Evolutionary conservation across 2,888 invertebrate genomes (phyloP).

Genomic region (Drosophila leonis): DNA sequence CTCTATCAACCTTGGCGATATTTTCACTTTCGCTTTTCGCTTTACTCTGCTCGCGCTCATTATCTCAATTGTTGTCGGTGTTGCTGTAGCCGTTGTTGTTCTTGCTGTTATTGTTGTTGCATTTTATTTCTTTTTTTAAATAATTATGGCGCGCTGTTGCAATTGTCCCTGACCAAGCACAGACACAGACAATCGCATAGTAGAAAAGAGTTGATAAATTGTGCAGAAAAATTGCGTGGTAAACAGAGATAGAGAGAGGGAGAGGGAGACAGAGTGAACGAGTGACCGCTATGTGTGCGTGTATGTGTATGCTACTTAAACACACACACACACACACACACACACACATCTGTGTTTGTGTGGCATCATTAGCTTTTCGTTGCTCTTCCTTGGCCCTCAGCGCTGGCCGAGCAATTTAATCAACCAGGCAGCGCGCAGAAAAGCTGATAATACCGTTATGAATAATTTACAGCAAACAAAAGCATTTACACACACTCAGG

Average conservation of each 20-base stretch:
- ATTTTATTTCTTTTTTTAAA: conserved; percentile 68
- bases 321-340: not conserved
- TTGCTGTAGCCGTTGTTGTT: conserved; percentile 38
- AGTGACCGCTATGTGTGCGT: not conserved
- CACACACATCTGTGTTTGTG: conserved; percentile 14
- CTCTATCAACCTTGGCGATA: conserved; percentile 57
- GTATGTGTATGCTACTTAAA: not conserved
- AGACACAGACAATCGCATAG: conserved; percentile 13
- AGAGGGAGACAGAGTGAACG: not conserved
- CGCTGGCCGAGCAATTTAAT: conserved; percentile 69
- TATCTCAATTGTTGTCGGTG: conserved; percentile 71
- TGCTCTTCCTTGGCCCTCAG: conserved; percentile 24
- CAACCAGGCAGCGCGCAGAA: conserved; percentile 66
- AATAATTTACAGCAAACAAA: conserved; percentile 70
- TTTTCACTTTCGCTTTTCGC: conserved; percentile 62
- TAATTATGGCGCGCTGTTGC: conserved; percentile 66
- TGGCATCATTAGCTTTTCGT: conserved; percentile 62
- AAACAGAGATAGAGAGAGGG: not conserved
- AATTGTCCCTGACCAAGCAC: conserved; percentile 78
- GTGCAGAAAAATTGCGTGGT: conserved; percentile 40
- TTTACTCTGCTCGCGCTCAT: conserved; percentile 61
- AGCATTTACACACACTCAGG: conserved; percentile 21
- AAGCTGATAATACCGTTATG: conserved; percentile 79
- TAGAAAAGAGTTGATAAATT: conserved; percentile 68
- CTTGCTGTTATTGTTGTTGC: no score